Evolutionary conservation across 2,888 invertebrate species (phyloP), one percentile per base, ranked within the genome.

Genomic region (Heliconius hortense): DNA sequence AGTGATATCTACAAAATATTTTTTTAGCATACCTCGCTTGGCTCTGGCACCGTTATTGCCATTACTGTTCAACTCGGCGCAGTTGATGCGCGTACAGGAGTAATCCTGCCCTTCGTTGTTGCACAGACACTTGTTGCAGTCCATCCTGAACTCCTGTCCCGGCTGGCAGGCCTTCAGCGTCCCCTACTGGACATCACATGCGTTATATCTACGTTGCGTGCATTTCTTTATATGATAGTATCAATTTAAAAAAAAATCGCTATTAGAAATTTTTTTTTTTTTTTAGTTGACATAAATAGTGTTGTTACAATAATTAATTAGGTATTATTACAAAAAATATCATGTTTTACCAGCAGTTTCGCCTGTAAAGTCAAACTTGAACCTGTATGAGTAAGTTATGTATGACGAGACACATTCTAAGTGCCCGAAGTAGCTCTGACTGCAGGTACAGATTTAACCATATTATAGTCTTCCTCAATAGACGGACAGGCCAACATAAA

Each of bases 111-210:
- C 94, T 66, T 89, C 87, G 66, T 88, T 85, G 81, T 92, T 88
- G 79, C 95, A 95, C 35, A 92, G 89, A 76, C 94, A 95, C 74
- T 86, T 89, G 84, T 94, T 94, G 86, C 94, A 94, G 85, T 94
- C 93, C 87, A 92, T 79, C 8, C 94, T 87, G 84, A 94, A 95
- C 83, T 89, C 89, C 71, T 84, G 84, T 0, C 91, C 89, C 0
- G 94, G 93, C 79, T 87, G 85, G 84, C 95, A 95, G 79, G 84
- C 77, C 80, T 92, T 93, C 68, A 86, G 84, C 80, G 85, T 74
- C 79, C 88, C 90, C 91, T 89, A 85, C 85, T 88, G 82, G 83
- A 86, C 77, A 83, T 72, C 78, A 75, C 78, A 79, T 79, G 81
- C 81, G 83, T 85, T 84, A 84, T 78, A 80, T 80, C 80, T 74